Base-by-base conservation (phyloP, 1,140 invertebrate genomes). In the Lycorma delicatula region DNA sequence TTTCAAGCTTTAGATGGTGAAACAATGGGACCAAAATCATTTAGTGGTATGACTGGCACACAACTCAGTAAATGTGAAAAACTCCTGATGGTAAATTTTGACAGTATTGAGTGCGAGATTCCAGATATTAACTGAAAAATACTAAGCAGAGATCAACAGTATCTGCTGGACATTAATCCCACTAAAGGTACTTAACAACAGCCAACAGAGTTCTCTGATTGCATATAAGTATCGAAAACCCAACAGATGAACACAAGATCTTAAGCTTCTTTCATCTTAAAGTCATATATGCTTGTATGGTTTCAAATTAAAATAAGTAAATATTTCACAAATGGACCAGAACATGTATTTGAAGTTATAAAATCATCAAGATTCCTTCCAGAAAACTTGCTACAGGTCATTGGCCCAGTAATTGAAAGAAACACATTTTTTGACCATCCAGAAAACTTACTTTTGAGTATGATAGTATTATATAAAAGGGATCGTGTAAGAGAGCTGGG, bases 371-470 rank as follows among this genome's bases (percentile, higher is more conserved):
- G 59, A 47, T 58, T n/a, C 34, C 60, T 56, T 23, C 46, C 58
- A 11, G 58, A 60, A 2, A 38, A 60, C 3, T 25, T 66, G 22
- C 34, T 31, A 9, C 38, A 55, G 58, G 59, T 69, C n/a, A 59
- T 66, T 20, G 53, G 67, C 57, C 31, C 59, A 20, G 62, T 68
- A 11, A 61, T 64, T 26, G 36, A 62, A 58, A 20, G 59, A 31
- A 67, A 68, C 34, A 50, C 38, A 20, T 67, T 60, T 34, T 65
- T 68, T 34, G 62, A 57, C 12, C 69, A 70, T 60, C 55, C 63
- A 1, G 70, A 70, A 64, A 72, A 71, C 55, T 3, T 71, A n/a
- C n/a, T n/a, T n/a, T 28, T 56, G 71, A 52, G 49, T 72, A 22
- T 52, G 61, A 70, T 71, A 65, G 28, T 69, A 27, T 18, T 41